phyloP scores from a whole-genome alignment of 1,140 invertebrate species.

The Lasaia peninsularis region DNA sequence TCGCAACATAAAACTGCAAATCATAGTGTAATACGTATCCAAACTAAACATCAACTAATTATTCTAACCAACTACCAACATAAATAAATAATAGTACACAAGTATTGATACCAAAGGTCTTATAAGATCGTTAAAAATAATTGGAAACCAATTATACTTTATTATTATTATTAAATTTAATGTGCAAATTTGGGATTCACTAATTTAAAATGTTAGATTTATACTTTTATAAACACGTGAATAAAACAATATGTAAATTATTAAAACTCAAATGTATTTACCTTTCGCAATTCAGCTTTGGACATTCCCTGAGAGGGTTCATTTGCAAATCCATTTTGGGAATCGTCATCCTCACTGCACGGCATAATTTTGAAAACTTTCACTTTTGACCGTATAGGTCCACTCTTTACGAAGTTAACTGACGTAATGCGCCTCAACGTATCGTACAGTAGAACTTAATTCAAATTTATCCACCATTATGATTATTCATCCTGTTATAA shows the following conservation, averaged over 20 bases:
- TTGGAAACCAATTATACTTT: no score
- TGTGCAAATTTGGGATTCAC: no score
- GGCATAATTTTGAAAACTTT: constrained; percentile 40
- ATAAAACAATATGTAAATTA: no score
- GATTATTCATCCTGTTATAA: constrained; percentile 48
- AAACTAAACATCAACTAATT: no score
- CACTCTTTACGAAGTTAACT: constrained; percentile 24
- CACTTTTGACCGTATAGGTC: constrained; percentile 28
- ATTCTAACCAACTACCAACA: no score
- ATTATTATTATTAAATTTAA: no score
- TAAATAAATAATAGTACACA: no score
- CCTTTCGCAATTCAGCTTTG: constrained; percentile 67
- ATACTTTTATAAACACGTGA: no score
- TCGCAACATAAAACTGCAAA: not conserved
- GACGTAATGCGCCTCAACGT: constrained; percentile 40
- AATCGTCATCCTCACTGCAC: constrained; percentile 70
- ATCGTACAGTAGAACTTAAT: constrained; percentile 46
- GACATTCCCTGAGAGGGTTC: constrained; percentile 54
- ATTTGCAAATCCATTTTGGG: constrained; percentile 55
- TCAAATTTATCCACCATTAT: constrained; percentile 49
- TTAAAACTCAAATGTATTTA: constrained; percentile 29
- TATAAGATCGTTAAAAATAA: no score
- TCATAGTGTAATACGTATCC: no score
- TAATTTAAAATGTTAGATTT: no score
- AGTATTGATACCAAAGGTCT: no score